A percentile compares a stretch with the other conserved stretches of the same genome.
Conservation (phyloP, 2,888 invertebrate species). For the Theretra japonica region DNA sequence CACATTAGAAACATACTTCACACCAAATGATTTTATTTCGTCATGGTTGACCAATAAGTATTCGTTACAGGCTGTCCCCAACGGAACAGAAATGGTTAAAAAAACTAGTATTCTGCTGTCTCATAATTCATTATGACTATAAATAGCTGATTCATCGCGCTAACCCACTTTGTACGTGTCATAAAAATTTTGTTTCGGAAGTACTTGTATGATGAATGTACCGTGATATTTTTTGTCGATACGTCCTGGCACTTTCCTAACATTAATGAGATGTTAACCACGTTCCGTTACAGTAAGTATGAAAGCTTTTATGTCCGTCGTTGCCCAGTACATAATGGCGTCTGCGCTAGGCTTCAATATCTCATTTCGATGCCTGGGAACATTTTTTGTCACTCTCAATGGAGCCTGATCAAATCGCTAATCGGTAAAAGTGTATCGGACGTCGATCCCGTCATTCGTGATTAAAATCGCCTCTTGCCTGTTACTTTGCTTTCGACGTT, state of each 20-base stretch:
- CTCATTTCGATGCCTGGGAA: slow-evolving; percentile 46
- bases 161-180: not conserved
- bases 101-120: not conserved
- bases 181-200: slow-evolving; percentile 12
- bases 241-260: slow-evolving; percentile 25
- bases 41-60: too few relatives aligned
- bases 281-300: slow-evolving; percentile 13
- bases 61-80: not conserved
- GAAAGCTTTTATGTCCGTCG: slow-evolving; percentile 12
- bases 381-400: slow-evolving; percentile 36
- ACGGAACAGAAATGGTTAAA: not conserved
- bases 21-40: too few relatives aligned
- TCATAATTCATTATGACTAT: slow-evolving; percentile 7
- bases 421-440: slow-evolving; percentile 73
- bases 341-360: slow-evolving; percentile 1
- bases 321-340: not conserved
- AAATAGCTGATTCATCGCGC: not conserved
- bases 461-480: slow-evolving; percentile 55
- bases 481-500: slow-evolving; percentile 46
- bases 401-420: slow-evolving; percentile 56
- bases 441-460: slow-evolving; percentile 50
- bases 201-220: slow-evolving; percentile 21
- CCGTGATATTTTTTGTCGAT: slow-evolving; percentile 19
- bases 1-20: too few relatives aligned
- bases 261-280: slow-evolving; percentile 16